Percentiles rank a stretch among this genome's conserved stretches.
These are phyloP conservation scores for Genyomyrus donnyi DNA, from an alignment of 2,113 vertebrate genomes.

Conservation along the genomic window DNA sequence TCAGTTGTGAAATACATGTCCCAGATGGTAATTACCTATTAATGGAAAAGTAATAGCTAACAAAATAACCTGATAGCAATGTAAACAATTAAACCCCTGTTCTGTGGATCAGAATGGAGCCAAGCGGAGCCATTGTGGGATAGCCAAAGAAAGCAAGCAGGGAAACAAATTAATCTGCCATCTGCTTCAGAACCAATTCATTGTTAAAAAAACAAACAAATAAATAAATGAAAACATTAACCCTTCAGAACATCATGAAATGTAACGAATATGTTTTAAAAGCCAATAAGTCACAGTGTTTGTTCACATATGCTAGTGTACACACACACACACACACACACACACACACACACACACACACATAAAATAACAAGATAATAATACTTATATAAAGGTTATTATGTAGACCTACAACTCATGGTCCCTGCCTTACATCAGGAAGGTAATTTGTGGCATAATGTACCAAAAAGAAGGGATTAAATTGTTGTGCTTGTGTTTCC, in stretches of 20 bases:
- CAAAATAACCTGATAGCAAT: constrained; percentile 38
- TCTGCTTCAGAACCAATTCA: constrained; percentile 28
- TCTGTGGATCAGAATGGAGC: constrained; percentile 23
- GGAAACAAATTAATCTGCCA: constrained; percentile 34
- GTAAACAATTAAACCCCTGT: constrained; percentile 38
- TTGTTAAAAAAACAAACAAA: background rate
- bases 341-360: background rate
- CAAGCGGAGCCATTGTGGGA: constrained; percentile 23
- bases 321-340: constrained; percentile 14
- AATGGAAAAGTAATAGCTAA: constrained; percentile 41
- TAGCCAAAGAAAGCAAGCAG: constrained; percentile 28
- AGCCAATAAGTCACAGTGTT: constrained; percentile 13
- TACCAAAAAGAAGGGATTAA: background rate
- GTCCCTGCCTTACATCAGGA: background rate
- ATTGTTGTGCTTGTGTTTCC: background rate
- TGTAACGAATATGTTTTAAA: constrained; percentile 32
- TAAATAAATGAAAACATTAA: background rate
- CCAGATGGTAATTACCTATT: constrained; percentile 47
- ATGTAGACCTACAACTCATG: background rate
- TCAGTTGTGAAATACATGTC: constrained; percentile 42
- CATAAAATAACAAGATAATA: background rate
- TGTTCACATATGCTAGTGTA: background rate
- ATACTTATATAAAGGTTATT: background rate
- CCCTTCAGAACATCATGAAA: background rate
- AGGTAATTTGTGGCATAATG: background rate